Evolutionary conservation across 2,888 invertebrate species (phyloP).

Genomic region (Linyphia triangularis): DNA sequence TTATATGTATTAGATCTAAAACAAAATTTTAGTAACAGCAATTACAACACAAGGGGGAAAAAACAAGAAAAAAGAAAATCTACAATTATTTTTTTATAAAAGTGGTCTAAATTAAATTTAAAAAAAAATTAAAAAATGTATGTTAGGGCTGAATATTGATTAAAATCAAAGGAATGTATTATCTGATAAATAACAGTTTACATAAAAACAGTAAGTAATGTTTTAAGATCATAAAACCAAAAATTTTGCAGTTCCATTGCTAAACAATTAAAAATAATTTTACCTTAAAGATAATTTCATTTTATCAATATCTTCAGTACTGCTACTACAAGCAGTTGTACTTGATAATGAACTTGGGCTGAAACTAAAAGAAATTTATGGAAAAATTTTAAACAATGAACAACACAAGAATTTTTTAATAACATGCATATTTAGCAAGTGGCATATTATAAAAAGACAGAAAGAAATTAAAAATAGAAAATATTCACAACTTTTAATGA

Average conservation of each 20-base stretch:
- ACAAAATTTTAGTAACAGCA: no score
- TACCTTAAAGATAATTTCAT: conserved; percentile 30
- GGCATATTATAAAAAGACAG: no score
- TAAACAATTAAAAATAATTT: neutral
- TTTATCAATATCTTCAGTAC: conserved; percentile 61
- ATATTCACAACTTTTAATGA: no score
- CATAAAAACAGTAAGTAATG: neutral
- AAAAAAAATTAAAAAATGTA: no score
- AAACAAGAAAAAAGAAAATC: no score
- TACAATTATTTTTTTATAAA: no score
- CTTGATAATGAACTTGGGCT: conserved; percentile 63
- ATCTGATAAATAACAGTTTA: neutral
- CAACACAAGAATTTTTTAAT: neutral
- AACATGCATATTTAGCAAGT: neutral
- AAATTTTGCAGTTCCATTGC: neutral
- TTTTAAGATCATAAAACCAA: neutral
- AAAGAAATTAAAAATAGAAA: no score
- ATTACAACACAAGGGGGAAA: no score
- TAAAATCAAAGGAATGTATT: neutral
- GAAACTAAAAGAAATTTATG: conserved; percentile 41
- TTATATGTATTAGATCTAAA: no score
- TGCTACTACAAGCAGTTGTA: conserved; percentile 52
- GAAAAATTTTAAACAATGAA: neutral
- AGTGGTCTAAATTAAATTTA: no score
- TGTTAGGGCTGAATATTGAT: no score